Evolutionary conservation across 23 tunicate species (phyloP), one percentile per base, ranked within the genome.

Genomic region (Styela clava): DNA sequence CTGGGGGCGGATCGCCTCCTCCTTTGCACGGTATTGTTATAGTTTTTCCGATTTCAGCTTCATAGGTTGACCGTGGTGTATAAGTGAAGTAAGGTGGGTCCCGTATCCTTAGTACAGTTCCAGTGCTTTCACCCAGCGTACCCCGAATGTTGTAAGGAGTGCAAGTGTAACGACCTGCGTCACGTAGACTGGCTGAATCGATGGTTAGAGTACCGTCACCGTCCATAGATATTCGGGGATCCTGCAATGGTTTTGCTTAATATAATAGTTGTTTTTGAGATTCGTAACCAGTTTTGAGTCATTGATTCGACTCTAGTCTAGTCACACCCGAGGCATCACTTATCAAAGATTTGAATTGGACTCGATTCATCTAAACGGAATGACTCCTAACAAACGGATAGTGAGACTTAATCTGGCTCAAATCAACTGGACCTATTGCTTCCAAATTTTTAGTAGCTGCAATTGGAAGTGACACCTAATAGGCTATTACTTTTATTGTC

Each of bases 101-200:
- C 23, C 85, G 82, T 21, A 91, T 67, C 21, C 69, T 82, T 64
- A 86, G 20, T 18, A 33, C 34, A 18, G 81, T 81, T 7, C 34
- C 77, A 19, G 74, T 73, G 26, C 86, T 82, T 74, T 74, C 85
- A n/a, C 86, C 86, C 29, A 23, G 51, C n/a, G 90, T 74, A 9
- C 97, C 97, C 20, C 82, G n/a, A 1, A 16, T 63, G 52, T 91
- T 91, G 36, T 69, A 56, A 2, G 97, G 97, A 34, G 82, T 79
- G 85, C 97, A 91, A 1, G 87, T 86, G 85, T 91, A 91, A 0
- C 64, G 26, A 20, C 97, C 97, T 3, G 63, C 69, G 78, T 91
- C 97, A 0, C 34, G 35, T 5, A 24, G 64, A 9, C 33, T 36
- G 25, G 79, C 74, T n/a, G 79, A 34, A 33, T 82, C 25, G 2